These are phyloP conservation scores for Anomalospiza imberbis DNA, from an alignment of 2,797 vertebrate genomes.

Conservation along the genomic window DNA sequence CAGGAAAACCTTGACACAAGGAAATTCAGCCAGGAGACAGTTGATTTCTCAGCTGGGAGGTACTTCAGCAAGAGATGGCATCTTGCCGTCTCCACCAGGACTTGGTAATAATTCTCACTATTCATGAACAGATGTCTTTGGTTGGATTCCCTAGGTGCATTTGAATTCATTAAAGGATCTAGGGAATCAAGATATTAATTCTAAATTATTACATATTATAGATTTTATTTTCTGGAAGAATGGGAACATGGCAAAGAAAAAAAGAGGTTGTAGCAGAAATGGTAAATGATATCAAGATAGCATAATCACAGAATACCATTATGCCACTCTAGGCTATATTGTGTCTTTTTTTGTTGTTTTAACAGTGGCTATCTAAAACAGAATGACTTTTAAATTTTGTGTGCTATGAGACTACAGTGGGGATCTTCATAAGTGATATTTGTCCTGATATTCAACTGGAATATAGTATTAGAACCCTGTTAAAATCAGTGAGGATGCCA, in stretches of 20 bases:
- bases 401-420: neutral
- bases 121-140: slow-evolving; percentile 83
- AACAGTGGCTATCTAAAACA: neutral
- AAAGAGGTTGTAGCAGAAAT: slow-evolving; percentile 40
- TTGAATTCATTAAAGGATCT: slow-evolving; percentile 79
- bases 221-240: slow-evolving; percentile 74
- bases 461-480: neutral
- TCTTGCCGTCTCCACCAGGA: slow-evolving; percentile 75
- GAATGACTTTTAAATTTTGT: neutral
- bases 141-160: slow-evolving; percentile 77
- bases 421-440: neutral
- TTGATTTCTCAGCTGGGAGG: slow-evolving; percentile 80
- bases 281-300: slow-evolving; percentile 41
- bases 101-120: slow-evolving; percentile 79
- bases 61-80: slow-evolving; percentile 78
- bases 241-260: slow-evolving; percentile 50
- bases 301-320: neutral
- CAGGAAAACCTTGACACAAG: slow-evolving; percentile 63
- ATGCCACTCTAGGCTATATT: neutral
- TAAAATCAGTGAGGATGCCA: neutral
- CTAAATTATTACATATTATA: slow-evolving; percentile 79
- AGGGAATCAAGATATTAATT: slow-evolving; percentile 80
- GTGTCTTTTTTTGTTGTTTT: neutral
- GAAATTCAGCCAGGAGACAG: slow-evolving; percentile 71
- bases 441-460: neutral